Conservation (phyloP, 2,797 vertebrate genomes). For the Garrulus glandarius region DNA sequence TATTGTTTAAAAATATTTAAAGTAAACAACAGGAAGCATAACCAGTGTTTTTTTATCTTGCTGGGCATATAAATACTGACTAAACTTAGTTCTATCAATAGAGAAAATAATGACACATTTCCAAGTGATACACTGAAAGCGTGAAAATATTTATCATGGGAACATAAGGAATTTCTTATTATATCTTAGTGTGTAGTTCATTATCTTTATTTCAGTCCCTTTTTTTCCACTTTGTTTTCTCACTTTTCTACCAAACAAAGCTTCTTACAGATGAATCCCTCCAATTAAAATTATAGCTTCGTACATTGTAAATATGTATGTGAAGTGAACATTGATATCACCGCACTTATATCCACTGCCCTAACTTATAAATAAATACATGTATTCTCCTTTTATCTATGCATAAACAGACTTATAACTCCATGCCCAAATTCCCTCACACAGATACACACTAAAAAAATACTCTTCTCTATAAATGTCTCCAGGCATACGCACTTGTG, state of each 20-base stretch:
- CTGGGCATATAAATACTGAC: background rate
- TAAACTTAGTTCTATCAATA: background rate
- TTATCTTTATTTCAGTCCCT: background rate
- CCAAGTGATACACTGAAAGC: background rate
- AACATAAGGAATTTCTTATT: background rate
- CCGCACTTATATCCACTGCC: background rate
- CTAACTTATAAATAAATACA: background rate
- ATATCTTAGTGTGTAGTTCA: background rate
- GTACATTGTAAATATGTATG: background rate
- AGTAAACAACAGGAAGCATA: background rate
- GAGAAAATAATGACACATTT: conserved; percentile 7
- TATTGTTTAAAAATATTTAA: background rate
- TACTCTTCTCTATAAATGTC: conserved; percentile 9
- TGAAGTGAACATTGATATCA: background rate
- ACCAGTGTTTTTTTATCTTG: background rate
- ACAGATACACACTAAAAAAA: background rate
- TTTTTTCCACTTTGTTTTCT: background rate
- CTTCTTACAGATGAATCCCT: background rate
- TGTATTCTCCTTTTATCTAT: background rate
- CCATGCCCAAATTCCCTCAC: background rate
- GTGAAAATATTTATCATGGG: background rate
- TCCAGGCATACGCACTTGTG: background rate
- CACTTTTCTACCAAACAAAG: background rate
- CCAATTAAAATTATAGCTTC: background rate
- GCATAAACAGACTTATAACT: background rate